Base-by-base conservation (phyloP, 2,888 invertebrate genomes). In the Alviniconcha strummeri region DNA sequence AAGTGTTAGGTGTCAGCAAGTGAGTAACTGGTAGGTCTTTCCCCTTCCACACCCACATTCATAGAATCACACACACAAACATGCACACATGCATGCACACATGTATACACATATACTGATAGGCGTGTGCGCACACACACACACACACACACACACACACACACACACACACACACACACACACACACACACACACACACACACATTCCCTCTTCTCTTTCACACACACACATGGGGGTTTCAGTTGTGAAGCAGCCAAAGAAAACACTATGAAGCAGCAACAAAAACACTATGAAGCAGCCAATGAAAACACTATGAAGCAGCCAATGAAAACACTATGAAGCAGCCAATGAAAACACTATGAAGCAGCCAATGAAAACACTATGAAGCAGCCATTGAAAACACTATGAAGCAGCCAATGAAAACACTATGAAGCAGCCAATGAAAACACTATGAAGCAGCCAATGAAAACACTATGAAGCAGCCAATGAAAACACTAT, bases 151-250 rank as follows among this genome's bases (percentile, higher is more conserved):
- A 75, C 55, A 75, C 19, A 55, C 3, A 55, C 75, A 54, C 55
- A 5, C 75, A 75, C 75, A 75, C 75, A 75, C 75, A 75, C 75
- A 75, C 75, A 75, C 55, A 9, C 75, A 54, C 55, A 19, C 75
- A 75, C 55, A 55, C 9, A 5, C 75, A 9, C 75, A 54, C 75
- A 13, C 75, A 9, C 75, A 36, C 72, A 72, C 72, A 36, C 72
- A 72, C 36, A 5, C 72, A 36, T 52, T 7, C 72, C 19, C 72
- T 52, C 72, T 52, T 36, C 36, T 36, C 36, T 36, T 36, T 36
- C 36, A 52, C 52, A 36, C 72, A 72, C 72, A 36, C 72, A 72
- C 72, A 72, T n/a, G n/a, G 36, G 36, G 36, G 36, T 36, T 36
- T 36, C 36, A 36, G 36, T 3, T 36, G 36, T 36, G 36, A 36